These are phyloP conservation scores for Camponotus pennsylvanicus DNA, from an alignment of 1,140 invertebrate genomes.

Conservation along the genomic window DNA sequence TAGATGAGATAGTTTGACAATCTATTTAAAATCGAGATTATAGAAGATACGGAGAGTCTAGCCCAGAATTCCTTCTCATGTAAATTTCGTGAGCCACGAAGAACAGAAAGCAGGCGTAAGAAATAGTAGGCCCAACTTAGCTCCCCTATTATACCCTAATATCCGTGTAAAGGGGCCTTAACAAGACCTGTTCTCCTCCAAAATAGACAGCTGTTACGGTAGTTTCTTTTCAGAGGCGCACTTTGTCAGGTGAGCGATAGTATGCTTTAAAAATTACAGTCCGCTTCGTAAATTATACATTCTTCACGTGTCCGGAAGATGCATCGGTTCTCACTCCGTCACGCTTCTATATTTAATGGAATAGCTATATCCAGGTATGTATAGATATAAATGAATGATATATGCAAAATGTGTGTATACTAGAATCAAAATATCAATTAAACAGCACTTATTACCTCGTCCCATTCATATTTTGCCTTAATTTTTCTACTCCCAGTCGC, in stretches of 20 bases:
- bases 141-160: constrained; percentile 68
- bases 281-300: background rate
- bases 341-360: background rate
- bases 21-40: constrained; percentile 1
- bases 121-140: constrained; percentile 35
- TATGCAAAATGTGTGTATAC: background rate
- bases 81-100: constrained; percentile 22
- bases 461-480: constrained; percentile 49
- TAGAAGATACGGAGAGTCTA: background rate
- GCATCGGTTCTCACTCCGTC: background rate
- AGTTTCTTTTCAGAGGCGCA: constrained; percentile 58
- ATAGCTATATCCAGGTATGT: background rate
- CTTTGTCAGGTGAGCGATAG: background rate
- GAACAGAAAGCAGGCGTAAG: background rate
- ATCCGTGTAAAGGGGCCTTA: constrained; percentile 71
- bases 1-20: background rate
- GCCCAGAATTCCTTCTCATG: background rate
- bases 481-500: constrained; percentile 57
- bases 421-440: constrained; percentile 9
- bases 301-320: background rate
- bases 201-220: constrained; percentile 67
- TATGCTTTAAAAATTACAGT: constrained; percentile 1
- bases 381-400: background rate
- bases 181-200: constrained; percentile 52
- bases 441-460: constrained; percentile 16